A percentile compares a stretch with the other conserved stretches of the same genome.
phyloP scores from a whole-genome alignment of 2,888 invertebrate species.

The Cephus rjabovi region DNA sequence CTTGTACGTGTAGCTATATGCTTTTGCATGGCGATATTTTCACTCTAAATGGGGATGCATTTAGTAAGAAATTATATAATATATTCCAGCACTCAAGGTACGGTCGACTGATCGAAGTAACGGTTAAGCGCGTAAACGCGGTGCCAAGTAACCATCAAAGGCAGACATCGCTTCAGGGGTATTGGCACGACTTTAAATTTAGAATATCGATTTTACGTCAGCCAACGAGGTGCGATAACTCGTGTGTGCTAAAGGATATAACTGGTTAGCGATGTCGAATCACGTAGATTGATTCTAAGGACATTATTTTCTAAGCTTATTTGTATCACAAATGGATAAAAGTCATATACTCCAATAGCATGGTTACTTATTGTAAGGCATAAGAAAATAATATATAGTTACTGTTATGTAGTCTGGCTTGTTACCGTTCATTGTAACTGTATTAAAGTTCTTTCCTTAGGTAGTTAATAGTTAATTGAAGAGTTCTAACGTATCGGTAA shows the following conservation, averaged over 20 bases:
- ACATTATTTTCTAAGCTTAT: constrained; percentile 3
- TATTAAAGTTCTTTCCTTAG: too few relatives aligned
- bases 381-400: neutral
- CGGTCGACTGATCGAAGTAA: neutral
- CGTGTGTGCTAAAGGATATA: constrained; percentile 1
- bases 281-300: neutral
- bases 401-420: neutral
- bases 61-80: neutral
- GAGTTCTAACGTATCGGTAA: too few relatives aligned
- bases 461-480: too few relatives aligned
- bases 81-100: neutral
- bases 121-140: neutral
- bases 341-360: neutral
- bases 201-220: constrained; percentile 32
- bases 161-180: neutral
- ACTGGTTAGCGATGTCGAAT: neutral
- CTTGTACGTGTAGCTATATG: too few relatives aligned
- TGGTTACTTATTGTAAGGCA: neutral
- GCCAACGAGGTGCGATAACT: constrained; percentile 13
- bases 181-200: constrained; percentile 34
- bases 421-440: too few relatives aligned
- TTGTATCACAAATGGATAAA: neutral
- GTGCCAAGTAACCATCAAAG: neutral
- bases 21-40: neutral
- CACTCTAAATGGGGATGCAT: neutral